Percentiles rank a stretch among this genome's conserved stretches.
Evolutionary conservation across 2,888 invertebrate genomes (phyloP).

Genomic region (Nemurella pictetii): DNA sequence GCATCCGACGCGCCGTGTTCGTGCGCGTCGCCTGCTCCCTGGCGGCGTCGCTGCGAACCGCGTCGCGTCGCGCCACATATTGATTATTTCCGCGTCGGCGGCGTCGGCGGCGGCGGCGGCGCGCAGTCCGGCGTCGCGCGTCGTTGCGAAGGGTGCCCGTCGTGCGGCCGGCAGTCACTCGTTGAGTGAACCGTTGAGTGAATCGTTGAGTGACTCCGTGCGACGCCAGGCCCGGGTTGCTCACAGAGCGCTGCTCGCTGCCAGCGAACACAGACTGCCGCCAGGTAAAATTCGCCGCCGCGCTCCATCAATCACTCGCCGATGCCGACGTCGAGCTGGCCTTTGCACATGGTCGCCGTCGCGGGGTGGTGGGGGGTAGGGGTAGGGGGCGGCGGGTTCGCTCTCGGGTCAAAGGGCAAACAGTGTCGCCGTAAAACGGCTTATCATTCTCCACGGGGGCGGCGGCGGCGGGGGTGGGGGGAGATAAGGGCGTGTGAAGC

Average conservation of each 20-base stretch:
- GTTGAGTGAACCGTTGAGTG: no score
- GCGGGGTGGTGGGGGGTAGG: no score
- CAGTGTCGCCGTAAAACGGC: neutral
- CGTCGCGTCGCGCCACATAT: neutral
- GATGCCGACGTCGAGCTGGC: no score
- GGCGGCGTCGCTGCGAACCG: neutral
- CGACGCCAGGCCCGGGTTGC: neutral
- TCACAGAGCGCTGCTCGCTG: neutral
- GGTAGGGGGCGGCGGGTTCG: no score
- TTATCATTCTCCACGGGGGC: neutral
- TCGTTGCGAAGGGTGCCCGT: neutral
- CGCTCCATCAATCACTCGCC: no score
- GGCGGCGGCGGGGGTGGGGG: neutral
- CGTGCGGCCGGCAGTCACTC: no score
- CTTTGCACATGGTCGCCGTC: no score
- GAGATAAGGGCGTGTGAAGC: neutral
- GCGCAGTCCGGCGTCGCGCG: neutral
- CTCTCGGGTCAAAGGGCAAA: no score
- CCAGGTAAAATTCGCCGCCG: no score
- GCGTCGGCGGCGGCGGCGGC: no score
- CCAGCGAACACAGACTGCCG: neutral
- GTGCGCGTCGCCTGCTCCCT: neutral
- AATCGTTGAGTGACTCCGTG: no score
- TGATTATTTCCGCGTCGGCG: neutral
- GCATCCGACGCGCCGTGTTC: no score